Evolutionary conservation across 2,888 invertebrate genomes (phyloP), one percentile per base, ranked within the genome.

Genomic region (Gymnosoma rotundatum): DNA sequence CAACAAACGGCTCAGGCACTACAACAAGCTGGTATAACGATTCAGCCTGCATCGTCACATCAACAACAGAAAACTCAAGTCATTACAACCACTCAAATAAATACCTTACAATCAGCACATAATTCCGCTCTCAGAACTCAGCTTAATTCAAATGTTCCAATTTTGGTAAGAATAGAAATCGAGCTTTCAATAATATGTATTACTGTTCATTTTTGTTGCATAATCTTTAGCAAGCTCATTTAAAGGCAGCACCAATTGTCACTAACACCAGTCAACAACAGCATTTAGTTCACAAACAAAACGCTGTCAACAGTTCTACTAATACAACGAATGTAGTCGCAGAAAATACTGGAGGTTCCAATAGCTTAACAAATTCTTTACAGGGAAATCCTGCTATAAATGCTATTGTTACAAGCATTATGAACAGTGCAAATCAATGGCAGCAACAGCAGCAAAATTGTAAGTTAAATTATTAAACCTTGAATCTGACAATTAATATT

Each of bases 371-470:
- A 38, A 88, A 89, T 81, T 88, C 91, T 78, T 88, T 91, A 86
- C 89, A 92, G 88, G 88, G 91, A 32, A 94, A 94, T 87, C 91
- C 92, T 45, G 95, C 95, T 78, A 96, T 96, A 88, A 96, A 94
- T 90, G 96, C 96, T 67, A 94, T 97, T 87, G 95, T 96, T 84
- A 96, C 95, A 85, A 96, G 96, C 90, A 94, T 96, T 52, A 96
- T 96, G 95, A 96, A 96, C 90, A 96, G 96, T 10, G 96, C 96
- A 56, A 96, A 96, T 91, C 96, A 96, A 90, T 96, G 96, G 91
- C 95, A 95, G 90, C 96, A 96, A 90, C 94, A 94, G 87, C 84
- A 83, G 60, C 85, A 86, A 67, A 84, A 76, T 12, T 73, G 87
- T 87, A 83, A 86, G 70, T 78, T 25, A 14, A 16, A 45, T 20